A percentile compares a stretch with the other conserved stretches of the same genome.
phyloP scores from a whole-genome alignment of 2,888 invertebrate genomes.

The Gortyna flavago region DNA sequence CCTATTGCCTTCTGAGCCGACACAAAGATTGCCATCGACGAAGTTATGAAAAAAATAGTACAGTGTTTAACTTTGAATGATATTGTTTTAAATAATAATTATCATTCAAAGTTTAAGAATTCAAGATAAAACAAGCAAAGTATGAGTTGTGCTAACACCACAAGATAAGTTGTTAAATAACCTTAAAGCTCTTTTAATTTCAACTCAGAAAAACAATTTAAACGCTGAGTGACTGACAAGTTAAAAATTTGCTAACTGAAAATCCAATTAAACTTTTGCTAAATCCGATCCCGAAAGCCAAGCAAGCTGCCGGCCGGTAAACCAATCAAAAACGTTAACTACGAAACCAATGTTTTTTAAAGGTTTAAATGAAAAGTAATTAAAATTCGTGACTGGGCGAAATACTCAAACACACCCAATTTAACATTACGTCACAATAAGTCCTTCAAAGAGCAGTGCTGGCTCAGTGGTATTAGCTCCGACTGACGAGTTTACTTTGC shows the following conservation, averaged over 20 bases:
- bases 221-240: conserved; percentile 25
- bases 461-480: background rate
- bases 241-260: conserved; percentile 27
- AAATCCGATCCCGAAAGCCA: conserved; percentile 17
- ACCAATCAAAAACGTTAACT: conserved; percentile 9
- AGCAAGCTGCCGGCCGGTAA: background rate
- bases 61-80: too few relatives aligned
- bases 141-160: background rate
- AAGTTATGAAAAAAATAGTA: background rate
- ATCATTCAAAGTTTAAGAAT: background rate
- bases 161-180: conserved; percentile 10
- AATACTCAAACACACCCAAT: background rate
- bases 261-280: conserved; percentile 43
- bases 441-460: background rate
- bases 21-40: background rate
- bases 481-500: background rate
- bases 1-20: background rate
- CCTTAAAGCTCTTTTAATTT: conserved; percentile 21
- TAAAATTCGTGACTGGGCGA: background rate
- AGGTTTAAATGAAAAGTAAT: conserved; percentile 7
- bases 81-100: background rate
- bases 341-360: conserved; percentile 8
- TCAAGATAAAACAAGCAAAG: background rate
- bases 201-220: conserved; percentile 16
- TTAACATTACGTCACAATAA: background rate